Evolutionary conservation across 2,888 invertebrate genomes (phyloP), one percentile per base, ranked within the genome.

Genomic region (Plagodis dolabraria): DNA sequence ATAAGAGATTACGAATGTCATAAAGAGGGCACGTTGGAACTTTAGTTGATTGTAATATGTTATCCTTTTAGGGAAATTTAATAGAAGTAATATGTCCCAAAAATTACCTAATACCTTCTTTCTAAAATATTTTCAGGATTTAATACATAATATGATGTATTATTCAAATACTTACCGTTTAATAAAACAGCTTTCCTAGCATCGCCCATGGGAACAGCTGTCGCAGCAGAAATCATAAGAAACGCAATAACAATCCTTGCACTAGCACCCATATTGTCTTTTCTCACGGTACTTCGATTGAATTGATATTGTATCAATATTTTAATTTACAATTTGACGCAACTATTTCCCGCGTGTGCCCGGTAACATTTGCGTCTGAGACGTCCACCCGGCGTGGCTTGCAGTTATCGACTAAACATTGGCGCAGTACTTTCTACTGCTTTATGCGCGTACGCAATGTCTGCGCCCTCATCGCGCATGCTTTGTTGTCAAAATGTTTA

Each of bases 361-460:
- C 86, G 89, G 89, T 89, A 85, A 88, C 80, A 90, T 90, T 91
- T 91, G 87, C 89, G 90, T 82, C 86, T 74, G 68, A 67, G 70
- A 80, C 89, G 89, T 83, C 79, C 74, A 78, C 65, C 75, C 65
- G 74, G 73, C 71, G 68, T 80, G 77, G 80, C 81, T 79, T 76
- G 74, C 80, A 76, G 81, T 80, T 78, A 80, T 76, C 83, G 83
- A 93, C 93, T 93, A 83, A 88, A 80, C 79, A 71, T 70, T 72
- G 67, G 62, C 76, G 74, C 75, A 73, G 79, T 75, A 92, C 93
- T 92, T 93, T 93, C 93, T 92, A 92, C 82, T 77, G 80, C 84
- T 89, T 80, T 85, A 85, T 85, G 86, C 85, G 87, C 77, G 65
- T 66, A 80, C 85, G 85, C 86, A 83, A 80, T 76, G 75, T 77